Evolutionary conservation across 2,888 invertebrate species (phyloP).

Genomic region (Sipha maydis): DNA sequence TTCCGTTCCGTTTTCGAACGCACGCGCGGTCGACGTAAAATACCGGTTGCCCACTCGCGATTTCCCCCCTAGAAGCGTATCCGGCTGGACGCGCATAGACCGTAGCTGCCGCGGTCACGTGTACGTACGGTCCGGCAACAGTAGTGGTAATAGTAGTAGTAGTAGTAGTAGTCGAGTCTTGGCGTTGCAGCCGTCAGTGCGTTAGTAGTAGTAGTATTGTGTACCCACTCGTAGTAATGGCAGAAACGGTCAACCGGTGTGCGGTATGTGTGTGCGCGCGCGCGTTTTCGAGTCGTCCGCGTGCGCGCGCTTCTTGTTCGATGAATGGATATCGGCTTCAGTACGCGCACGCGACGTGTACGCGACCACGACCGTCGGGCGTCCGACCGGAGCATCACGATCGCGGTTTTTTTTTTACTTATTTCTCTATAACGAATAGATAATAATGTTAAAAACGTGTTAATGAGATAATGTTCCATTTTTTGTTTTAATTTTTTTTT

Average conservation of each 20-base stretch:
- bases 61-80: conserved; percentile 15
- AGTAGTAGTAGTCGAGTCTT: background rate
- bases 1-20: conserved; percentile 15
- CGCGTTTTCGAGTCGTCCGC: background rate
- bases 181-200: background rate
- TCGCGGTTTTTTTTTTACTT: background rate
- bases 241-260: conserved; percentile 11
- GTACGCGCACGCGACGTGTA: conserved; percentile 30
- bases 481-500: background rate
- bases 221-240: background rate
- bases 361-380: background rate
- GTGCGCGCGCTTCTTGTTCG: conserved; percentile 6
- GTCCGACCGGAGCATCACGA: background rate
- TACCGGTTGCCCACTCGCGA: conserved; percentile 21
- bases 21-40: background rate
- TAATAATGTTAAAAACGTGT: too few relatives aligned
- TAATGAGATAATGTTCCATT: too few relatives aligned
- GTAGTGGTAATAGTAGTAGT: too few relatives aligned
- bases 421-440: too few relatives aligned
- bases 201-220: background rate
- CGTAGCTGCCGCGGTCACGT: background rate
- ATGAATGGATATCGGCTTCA: conserved; percentile 39
- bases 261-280: background rate
- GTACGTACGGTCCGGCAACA: too few relatives aligned
- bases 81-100: background rate